These are phyloP conservation scores for Stercorarius parasiticus DNA, from an alignment of 2,113 vertebrate species.

Conservation along the genomic window DNA sequence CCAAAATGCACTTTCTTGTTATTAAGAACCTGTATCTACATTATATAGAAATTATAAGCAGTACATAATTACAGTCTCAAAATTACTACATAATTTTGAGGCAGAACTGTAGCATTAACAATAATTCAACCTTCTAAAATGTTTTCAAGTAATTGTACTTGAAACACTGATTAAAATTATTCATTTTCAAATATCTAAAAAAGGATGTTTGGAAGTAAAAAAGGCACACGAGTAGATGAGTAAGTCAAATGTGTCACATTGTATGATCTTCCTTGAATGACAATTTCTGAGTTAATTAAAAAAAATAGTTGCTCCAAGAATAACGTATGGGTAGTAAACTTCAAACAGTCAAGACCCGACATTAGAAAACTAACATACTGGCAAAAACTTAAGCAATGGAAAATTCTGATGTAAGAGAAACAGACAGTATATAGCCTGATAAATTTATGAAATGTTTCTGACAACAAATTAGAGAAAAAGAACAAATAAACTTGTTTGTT, in stretches of 20 bases:
- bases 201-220: not conserved
- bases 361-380: not conserved
- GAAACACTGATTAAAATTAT: not conserved
- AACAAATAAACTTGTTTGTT: not conserved
- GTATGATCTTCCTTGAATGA: not conserved
- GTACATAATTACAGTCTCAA: not conserved
- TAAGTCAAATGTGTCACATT: not conserved
- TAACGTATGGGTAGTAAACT: accelerated
- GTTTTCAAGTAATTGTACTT: not conserved
- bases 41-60: not conserved
- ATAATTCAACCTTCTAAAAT: not conserved
- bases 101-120: not conserved
- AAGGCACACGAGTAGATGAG: not conserved
- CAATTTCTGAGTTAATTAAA: not conserved
- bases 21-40: not conserved
- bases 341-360: not conserved
- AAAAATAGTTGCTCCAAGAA: not conserved
- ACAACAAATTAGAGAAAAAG: not conserved
- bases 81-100: not conserved
- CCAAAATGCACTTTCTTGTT: not conserved
- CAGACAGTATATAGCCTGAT: not conserved
- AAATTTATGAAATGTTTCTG: not conserved
- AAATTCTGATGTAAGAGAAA: not conserved
- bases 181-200: not conserved
- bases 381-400: not conserved